Evolutionary conservation across 2,888 invertebrate genomes (phyloP), one percentile per base, ranked within the genome.

Genomic region (Anagyrus pseudococci): DNA sequence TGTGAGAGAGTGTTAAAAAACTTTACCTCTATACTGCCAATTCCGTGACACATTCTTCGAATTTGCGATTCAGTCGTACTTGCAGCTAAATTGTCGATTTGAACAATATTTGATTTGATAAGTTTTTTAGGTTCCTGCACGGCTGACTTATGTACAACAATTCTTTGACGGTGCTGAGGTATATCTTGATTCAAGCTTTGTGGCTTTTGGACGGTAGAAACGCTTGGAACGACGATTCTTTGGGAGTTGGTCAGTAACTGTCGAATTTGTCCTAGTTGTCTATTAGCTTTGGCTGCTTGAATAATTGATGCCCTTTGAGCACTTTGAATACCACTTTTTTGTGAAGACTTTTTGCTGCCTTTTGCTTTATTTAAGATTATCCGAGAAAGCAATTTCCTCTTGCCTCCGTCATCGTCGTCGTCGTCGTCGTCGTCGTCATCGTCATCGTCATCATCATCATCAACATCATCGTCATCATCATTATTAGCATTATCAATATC

Each of bases 11-110:
- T 29, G 4, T 29, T 29, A 75, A 52, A 77, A 77, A 75, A 73
- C n/a, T n/a, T 79, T 75, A 84, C 84, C 83, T 84, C 82, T 58
- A 84, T 77, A 33, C 77, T 81, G 66, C 84, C 84, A 67, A 84
- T 82, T 66, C 82, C 81, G 69, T 82, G 80, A 71, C 84, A 83
- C 80, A 84, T 79, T 68, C 82, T 79, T 60, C 82, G 78, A 68
- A 84, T 78, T 72, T 83, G 83, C 37, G 77, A 72, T 70, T 83
- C 83, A 13, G 82, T 79, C 10, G 83, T 84, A 67, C 81, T 82
- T 17, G 83, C 81, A 33, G 84, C 82, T 65, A 84, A 74, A 73
- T 84, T 84, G 68, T 82, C 84, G 57, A 84, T 77, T 58, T 77
- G 77, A 20, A 84, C 83, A 20, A 81, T 74, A 55, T 81, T 81